Percentiles rank a stretch among this genome's conserved stretches.
Evolutionary conservation across 2,888 invertebrate species (phyloP).

Genomic region (Sabellastarte sp.): DNA sequence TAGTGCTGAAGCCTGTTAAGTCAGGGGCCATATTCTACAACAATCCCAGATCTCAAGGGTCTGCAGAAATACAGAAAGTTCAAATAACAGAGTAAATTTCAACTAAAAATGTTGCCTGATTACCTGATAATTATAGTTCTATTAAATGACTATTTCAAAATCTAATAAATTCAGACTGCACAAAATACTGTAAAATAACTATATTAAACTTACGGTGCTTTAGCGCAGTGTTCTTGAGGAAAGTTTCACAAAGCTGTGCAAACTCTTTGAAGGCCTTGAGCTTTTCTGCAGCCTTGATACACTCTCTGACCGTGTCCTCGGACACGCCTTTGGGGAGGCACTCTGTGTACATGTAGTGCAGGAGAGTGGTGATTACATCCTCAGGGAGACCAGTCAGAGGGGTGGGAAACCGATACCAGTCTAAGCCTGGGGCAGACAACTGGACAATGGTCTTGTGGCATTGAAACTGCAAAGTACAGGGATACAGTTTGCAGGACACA

Average conservation of each 20-base stretch:
- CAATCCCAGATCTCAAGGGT: too few species aligned
- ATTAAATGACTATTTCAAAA: too few species aligned
- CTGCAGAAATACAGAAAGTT: too few species aligned
- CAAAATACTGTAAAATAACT: too few species aligned
- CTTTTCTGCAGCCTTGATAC: slow-evolving; percentile 59
- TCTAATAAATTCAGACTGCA: too few species aligned
- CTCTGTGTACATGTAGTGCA: slow-evolving; percentile 70
- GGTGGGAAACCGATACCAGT: slow-evolving; percentile 60
- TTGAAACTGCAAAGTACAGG: too few species aligned
- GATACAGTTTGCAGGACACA: too few species aligned
- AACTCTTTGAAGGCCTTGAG: slow-evolving; percentile 65
- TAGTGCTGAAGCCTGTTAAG: too few species aligned
- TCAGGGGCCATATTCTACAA: too few species aligned
- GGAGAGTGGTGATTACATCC: slow-evolving; percentile 66
- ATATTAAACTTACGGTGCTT: slow-evolving; percentile 65
- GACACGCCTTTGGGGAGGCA: slow-evolving; percentile 66
- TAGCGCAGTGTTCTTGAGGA: slow-evolving; percentile 67
- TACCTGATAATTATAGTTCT: too few species aligned
- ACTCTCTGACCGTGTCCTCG: slow-evolving; percentile 65
- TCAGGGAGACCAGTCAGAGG: slow-evolving; percentile 65
- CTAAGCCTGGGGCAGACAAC: slow-evolving; percentile 65
- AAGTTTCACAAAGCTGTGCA: slow-evolving; percentile 66
- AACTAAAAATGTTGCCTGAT: too few species aligned
- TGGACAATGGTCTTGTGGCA: slow-evolving; percentile 66
- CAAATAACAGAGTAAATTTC: too few species aligned